Base-by-base conservation (phyloP, 2,113 vertebrate genomes). In the Scortum barcoo region DNA sequence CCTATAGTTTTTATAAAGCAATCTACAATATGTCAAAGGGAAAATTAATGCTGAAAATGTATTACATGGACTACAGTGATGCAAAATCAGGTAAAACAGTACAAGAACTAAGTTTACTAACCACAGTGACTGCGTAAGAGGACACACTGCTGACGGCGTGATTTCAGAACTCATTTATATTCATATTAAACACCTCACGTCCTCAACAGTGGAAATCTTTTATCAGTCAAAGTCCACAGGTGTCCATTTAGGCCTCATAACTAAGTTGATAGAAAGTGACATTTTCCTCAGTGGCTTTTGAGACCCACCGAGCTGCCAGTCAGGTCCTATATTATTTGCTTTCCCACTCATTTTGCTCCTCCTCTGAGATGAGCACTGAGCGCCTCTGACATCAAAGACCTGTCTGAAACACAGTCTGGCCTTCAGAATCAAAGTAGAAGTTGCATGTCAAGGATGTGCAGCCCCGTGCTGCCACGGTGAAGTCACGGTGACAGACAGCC, bases 271-370 rank as follows among this genome's bases (percentile, higher is more conserved):
- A 48, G 46, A 85, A 88, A 90, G 82, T 87, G 91, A 83, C 87
- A 88, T 76, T 83, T 93, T 86, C 81, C 74, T 81, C 80, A 61
- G 87, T 81, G 81, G 82, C 77, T 73, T 91, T 69, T 86, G 81
- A 91, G 86, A 86, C 86, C 84, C 70, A 82, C 82, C 9, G 58
- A 88, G 85, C 88, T 90, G 89, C 80, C 89, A 92, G 86, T 91
- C 85, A 88, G 36, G 58, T 91, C 72, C 66, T 77, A 80, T 84
- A 89, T 89, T 87, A 90, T 85, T 93, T 92, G 81, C 83, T 88
- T 85, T 88, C 72, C 69, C 66, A 63, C 85, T 90, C 79, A 79
- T 85, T 93, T 86, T 74, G 69, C 65, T 88, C 85, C 69, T 84
- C 81, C 61, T 81, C 81, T 68, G 85, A 88, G 91, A 89, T 72